Evolutionary conservation across 2,888 invertebrate genomes (phyloP), one percentile per base, ranked within the genome.

Genomic region (Catocala fraxini): DNA sequence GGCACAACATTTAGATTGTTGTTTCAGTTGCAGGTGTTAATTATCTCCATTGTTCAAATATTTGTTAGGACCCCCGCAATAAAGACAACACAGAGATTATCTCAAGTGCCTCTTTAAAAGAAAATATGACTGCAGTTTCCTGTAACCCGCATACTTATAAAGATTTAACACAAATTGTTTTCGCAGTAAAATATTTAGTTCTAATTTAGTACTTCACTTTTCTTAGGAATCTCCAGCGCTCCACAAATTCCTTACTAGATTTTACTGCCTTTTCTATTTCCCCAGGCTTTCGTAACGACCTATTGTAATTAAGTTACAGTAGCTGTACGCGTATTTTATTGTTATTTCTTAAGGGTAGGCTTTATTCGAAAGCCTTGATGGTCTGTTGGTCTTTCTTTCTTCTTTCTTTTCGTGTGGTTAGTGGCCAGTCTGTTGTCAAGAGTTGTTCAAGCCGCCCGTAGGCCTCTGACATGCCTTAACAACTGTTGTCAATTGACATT

Each of bases 41-140:
- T n/a, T n/a, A n/a, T n/a, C n/a, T n/a, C n/a, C n/a, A n/a, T n/a
- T n/a, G n/a, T n/a, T n/a, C n/a, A n/a, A n/a, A n/a, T n/a, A n/a
- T n/a, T n/a, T n/a, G n/a, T n/a, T n/a, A n/a, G n/a, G n/a, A n/a
- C n/a, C n/a, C n/a, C n/a, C n/a, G n/a, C n/a, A n/a, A n/a, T n/a
- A n/a, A n/a, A n/a, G n/a, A n/a, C 25, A 25, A 25, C 4, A 25
- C 25, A 25, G 25, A 25, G 4, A 25, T 25, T 25, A 25, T 4
- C 25, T 25, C 70, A 68, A 68, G n/a, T 10, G 42, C 42, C 3
- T 42, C 10, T 42, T 42, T 42, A 5, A 11, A 5, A 42, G 10
- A 42, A 3, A 42, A 42, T 42, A 42, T n/a, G 1, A 5, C 12
- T 0, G 6, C 5, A n/a, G 12, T 12, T 45, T 12, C n/a, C 45